Evolutionary conservation across 2,888 invertebrate genomes (phyloP).

Genomic region (Orchestes rusci): DNA sequence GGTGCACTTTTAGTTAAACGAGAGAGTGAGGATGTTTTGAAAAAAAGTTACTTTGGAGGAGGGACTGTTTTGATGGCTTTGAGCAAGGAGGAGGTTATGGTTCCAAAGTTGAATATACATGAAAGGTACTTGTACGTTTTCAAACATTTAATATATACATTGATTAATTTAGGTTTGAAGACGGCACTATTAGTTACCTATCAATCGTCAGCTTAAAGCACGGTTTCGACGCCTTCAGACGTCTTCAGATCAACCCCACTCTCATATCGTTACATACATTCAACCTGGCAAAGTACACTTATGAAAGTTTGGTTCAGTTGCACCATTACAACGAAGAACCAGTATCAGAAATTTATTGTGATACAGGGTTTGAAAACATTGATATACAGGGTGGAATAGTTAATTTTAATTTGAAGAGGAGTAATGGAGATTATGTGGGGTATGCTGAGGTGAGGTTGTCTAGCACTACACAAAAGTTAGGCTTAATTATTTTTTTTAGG

Average conservation of each 20-base stretch:
- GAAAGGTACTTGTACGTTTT: constrained; percentile 55
- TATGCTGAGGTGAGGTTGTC: constrained; percentile 68
- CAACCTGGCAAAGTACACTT: constrained; percentile 65
- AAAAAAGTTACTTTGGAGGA: constrained; percentile 82
- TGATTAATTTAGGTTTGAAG: constrained; percentile 88
- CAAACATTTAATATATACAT: background rate
- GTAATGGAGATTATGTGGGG: constrained; percentile 74
- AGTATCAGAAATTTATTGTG: constrained; percentile 65
- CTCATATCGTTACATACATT: constrained; percentile 68
- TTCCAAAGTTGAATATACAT: constrained; percentile 58
- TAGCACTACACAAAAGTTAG: background rate
- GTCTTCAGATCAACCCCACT: constrained; percentile 57
- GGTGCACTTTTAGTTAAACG: constrained; percentile 81
- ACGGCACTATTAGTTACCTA: constrained; percentile 85
- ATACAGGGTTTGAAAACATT: constrained; percentile 57
- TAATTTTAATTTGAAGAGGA: constrained; percentile 77
- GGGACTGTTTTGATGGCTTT: constrained; percentile 86
- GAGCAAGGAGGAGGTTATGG: constrained; percentile 62
- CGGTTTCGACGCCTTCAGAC: constrained; percentile 70
- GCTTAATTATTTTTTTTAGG: constrained; percentile 48
- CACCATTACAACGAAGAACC: constrained; percentile 66
- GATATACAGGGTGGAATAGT: constrained; percentile 76
- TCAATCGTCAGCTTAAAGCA: constrained; percentile 74
- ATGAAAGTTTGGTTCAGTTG: constrained; percentile 53
- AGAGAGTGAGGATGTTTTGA: constrained; percentile 52